Evolutionary conservation across 2,113 vertebrate species (phyloP).

Genomic region (Psittacula cyanocephala): DNA sequence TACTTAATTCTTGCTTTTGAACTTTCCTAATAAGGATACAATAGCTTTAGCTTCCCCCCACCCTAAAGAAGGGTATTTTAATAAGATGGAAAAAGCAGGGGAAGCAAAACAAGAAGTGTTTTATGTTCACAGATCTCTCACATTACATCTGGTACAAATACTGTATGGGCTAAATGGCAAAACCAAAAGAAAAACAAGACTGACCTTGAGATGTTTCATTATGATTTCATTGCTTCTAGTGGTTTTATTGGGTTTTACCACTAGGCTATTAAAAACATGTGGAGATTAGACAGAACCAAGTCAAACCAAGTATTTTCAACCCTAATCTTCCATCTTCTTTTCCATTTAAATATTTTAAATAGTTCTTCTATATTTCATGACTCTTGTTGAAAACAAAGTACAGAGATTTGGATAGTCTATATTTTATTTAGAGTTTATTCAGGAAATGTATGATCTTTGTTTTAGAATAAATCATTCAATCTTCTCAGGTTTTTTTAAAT

Average conservation of each 20-base stretch:
- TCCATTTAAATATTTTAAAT: slow-evolving; percentile 15
- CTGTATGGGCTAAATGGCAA: slow-evolving; percentile 23
- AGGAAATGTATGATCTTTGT: not conserved
- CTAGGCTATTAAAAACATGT: slow-evolving; percentile 50
- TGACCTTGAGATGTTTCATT: slow-evolving; percentile 60
- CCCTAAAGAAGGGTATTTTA: not conserved
- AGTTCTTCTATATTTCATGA: not conserved
- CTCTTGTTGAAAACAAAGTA: slow-evolving; percentile 2
- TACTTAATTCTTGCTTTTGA: not conserved
- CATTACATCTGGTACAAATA: slow-evolving; percentile 46
- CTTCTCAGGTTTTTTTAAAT: not conserved
- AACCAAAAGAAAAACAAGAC: slow-evolving; percentile 55
- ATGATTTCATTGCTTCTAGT: slow-evolving; percentile 61
- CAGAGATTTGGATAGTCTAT: not conserved
- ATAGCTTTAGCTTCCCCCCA: not conserved
- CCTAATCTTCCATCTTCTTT: slow-evolving; percentile 4
- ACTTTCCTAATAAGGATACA: slow-evolving; percentile 8
- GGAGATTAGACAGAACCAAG: slow-evolving; percentile 34
- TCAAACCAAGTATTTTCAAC: slow-evolving; percentile 16
- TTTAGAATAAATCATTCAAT: not conserved
- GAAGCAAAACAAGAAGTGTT: slow-evolving; percentile 51
- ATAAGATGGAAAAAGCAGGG: slow-evolving; percentile 52
- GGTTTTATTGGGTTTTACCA: slow-evolving; percentile 57
- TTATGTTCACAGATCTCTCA: slow-evolving; percentile 59
- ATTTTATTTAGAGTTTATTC: not conserved